Conservation (phyloP, 2,888 invertebrate species). For the Agrochola lychnidis region DNA sequence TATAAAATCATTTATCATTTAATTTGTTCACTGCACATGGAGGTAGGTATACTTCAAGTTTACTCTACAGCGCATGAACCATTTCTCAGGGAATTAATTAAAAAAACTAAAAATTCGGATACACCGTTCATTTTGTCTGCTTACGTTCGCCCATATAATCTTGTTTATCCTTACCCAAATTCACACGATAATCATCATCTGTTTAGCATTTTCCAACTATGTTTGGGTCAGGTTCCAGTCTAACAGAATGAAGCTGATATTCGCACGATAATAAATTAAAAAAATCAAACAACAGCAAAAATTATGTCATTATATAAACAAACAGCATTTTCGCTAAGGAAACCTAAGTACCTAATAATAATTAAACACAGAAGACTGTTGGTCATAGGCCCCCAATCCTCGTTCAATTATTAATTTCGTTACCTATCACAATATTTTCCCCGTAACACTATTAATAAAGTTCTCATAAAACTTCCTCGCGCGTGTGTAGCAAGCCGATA, state of each 20-base stretch:
- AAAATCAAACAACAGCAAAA: neutral
- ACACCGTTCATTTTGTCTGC: neutral
- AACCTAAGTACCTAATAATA: neutral
- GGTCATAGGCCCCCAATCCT: neutral
- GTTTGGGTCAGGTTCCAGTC: neutral
- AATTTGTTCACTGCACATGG: neutral
- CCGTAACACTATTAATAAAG: constrained; percentile 13
- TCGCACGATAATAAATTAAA: neutral
- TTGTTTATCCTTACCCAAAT: no score
- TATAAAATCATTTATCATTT: neutral
- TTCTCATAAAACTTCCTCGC: neutral
- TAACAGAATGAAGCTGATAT: neutral
- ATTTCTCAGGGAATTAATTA: neutral
- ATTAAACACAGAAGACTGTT: neutral
- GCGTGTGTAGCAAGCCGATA: constrained; percentile 46
- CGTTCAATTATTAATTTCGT: neutral
- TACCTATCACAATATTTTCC: constrained; percentile 6
- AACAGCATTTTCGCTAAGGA: neutral
- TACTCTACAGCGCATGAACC: neutral
- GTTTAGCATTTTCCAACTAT: neutral
- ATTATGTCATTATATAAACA: neutral
- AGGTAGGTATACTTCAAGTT: neutral
- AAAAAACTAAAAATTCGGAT: neutral
- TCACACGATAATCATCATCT: no score
- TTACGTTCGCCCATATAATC: neutral